Evolutionary conservation across 92 coral and sea anemone genomes (phyloP), one percentile per base, ranked within the genome.

Genomic region (Palythoa caribaeorum): DNA sequence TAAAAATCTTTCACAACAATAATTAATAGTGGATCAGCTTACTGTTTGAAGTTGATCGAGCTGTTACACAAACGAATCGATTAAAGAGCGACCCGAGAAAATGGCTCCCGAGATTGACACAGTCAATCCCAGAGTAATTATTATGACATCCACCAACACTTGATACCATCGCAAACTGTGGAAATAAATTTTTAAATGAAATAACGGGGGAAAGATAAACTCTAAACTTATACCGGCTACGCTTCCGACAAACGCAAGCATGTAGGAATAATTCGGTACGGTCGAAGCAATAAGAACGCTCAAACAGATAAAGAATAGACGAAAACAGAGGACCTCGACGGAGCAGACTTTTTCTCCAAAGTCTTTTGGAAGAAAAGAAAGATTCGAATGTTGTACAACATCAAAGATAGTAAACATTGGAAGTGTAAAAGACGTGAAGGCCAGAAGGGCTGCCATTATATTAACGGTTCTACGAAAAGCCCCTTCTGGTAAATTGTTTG

Each of bases 331-430:
- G 13, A 89, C 92, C 19, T 89, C 79, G 20, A 93, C 85, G 4
- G 89, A 84, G 1, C 88, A 88, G 15, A 92, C 47, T 62, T 87
- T 91, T 73, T 63, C 80, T n/a, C 93, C 94, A 62, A 89, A 85
- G 74, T 84, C 75, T 39, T 83, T 60, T 38, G 91, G 90, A 15
- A 93, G 79, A 53, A 84, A 92, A 11, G 94, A 86, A 3, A 92
- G 80, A 47, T 88, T 83, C 13, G 94, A 92, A 35, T 91, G 89
- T 78, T 96, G 94, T 48, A 93, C 89, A 38, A 96, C 90, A 54
- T 96, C 96, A 78, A 96, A 96, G 35, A 96, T 91, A 7, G 99
- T 96, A 87, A 96, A 96, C 98, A 96, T 92, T 39, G 99, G 99
- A 12, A 96, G 90, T 2, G 99, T 96, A 87, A 94, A 95, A 3